Percentiles rank a stretch among this genome's conserved stretches.
These are phyloP conservation scores for Riptortus pedestris DNA, from an alignment of 1,140 invertebrate genomes.

Conservation along the genomic window DNA sequence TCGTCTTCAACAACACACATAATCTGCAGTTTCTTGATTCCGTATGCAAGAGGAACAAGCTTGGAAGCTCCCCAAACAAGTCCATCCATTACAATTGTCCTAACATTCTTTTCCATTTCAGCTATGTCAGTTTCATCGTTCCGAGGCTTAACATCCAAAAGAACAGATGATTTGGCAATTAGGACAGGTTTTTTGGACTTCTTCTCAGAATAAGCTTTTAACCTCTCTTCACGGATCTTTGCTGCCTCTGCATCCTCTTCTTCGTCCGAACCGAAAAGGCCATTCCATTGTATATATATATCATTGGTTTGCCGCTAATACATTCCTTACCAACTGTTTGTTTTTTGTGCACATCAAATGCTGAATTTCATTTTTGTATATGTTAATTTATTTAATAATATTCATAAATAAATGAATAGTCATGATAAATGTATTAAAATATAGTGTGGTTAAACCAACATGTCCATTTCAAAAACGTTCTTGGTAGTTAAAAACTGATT, in stretches of 20 bases:
- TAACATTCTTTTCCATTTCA: conserved; percentile 72
- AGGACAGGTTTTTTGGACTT: conserved; percentile 75
- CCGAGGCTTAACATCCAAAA: conserved; percentile 95
- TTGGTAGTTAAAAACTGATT: no score
- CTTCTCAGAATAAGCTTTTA: conserved; percentile 84
- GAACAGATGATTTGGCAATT: conserved; percentile 88
- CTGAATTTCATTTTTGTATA: no score
- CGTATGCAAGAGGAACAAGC: conserved; percentile 85
- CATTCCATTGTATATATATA: no score
- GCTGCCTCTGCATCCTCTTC: conserved; percentile 69
- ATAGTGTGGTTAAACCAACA: no score
- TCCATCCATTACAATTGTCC: conserved; percentile 71
- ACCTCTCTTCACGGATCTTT: conserved; percentile 68
- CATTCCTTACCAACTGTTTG: no score
- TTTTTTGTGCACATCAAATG: no score
- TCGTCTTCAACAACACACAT: conserved; percentile 92
- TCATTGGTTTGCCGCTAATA: no score
- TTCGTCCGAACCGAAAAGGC: conserved; percentile 36
- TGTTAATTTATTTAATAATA: no score
- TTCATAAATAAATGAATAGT: no score
- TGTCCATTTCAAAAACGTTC: no score
- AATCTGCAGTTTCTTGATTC: conserved; percentile 89
- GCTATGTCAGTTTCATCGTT: conserved; percentile 94
- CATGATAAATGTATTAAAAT: no score
- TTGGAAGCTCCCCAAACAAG: conserved; percentile 82